Evolutionary conservation across 2,888 invertebrate species (phyloP), one percentile per base, ranked within the genome.

Genomic region (Tupiocoris notatus): DNA sequence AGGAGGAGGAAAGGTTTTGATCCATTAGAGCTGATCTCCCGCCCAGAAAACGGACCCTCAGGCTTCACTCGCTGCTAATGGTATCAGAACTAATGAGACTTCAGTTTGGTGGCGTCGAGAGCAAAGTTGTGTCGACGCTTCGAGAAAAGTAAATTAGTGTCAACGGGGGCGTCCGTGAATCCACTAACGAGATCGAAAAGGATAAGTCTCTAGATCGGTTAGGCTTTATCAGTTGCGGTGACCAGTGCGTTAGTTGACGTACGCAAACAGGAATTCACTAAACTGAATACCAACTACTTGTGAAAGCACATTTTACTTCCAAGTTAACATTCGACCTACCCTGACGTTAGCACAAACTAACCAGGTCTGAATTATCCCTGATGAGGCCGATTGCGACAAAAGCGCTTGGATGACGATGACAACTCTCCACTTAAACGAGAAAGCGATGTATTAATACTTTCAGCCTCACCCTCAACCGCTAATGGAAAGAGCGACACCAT

Each of bases 91-190:
- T 67, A 67, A 67, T 67, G 67, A 67, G 67, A 56, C 67, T 67
- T 22, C 67, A n/a, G 67, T 67, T 67, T 54, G 22, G 57, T 56
- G 54, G 67, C 22, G 39, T 67, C 22, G 67, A 67, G 57, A 67
- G 67, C 67, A 67, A 67, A 67, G 67, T 67, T 67, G 67, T 67
- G 67, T 67, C 57, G 67, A 20, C 67, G 67, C 67, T 21, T 21
- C 56, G 63, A 12, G 39, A 39, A 39, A 39, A 39, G 39, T 39
- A 39, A 39, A 39, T 39, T 39, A 39, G 39, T 39, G 39, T 3
- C 3, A 12, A 12, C 39, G 39, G 39, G 3, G 39, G 39, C 39
- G 39, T n/a, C n/a, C n/a, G n/a, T n/a, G 39, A 39, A 39, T 39
- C 6, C 39, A 39, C 39, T 39, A 39, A 39, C 39, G 39, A 39